These are phyloP conservation scores for Gadopsis marmoratus DNA, from an alignment of 2,797 vertebrate species.

Conservation along the genomic window DNA sequence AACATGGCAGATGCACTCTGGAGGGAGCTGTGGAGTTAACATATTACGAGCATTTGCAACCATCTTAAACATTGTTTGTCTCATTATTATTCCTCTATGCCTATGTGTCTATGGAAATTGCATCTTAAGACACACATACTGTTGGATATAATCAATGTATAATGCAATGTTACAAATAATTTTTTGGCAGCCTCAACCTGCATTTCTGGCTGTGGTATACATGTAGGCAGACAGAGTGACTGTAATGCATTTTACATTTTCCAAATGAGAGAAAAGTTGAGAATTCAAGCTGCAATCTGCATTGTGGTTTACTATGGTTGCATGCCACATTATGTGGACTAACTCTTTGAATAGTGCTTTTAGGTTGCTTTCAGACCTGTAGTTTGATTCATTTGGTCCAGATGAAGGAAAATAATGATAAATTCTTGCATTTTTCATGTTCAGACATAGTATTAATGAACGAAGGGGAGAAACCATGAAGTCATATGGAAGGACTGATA, in stretches of 20 bases:
- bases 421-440: background rate
- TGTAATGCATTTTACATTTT: background rate
- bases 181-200: background rate
- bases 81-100: slow-evolving; percentile 19
- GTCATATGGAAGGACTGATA: background rate
- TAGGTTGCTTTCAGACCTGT: background rate
- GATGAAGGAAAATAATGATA: background rate
- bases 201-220: background rate
- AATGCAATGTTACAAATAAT: background rate
- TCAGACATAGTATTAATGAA: background rate
- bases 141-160: slow-evolving; percentile 12
- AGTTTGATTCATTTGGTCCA: background rate
- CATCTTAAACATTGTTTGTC: slow-evolving; percentile 25
- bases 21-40: slow-evolving; percentile 37
- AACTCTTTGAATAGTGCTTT: background rate
- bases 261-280: background rate
- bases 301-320: background rate
- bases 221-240: background rate
- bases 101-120: slow-evolving; percentile 20
- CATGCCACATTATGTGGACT: background rate
- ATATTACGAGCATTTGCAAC: slow-evolving; percentile 11
- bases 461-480: background rate
- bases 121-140: slow-evolving; percentile 12
- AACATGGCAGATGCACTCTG: slow-evolving; percentile 69
- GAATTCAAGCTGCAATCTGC: background rate